These are phyloP conservation scores for Drosophila repletoides DNA, from an alignment of 1,140 invertebrate species.

Conservation along the genomic window DNA sequence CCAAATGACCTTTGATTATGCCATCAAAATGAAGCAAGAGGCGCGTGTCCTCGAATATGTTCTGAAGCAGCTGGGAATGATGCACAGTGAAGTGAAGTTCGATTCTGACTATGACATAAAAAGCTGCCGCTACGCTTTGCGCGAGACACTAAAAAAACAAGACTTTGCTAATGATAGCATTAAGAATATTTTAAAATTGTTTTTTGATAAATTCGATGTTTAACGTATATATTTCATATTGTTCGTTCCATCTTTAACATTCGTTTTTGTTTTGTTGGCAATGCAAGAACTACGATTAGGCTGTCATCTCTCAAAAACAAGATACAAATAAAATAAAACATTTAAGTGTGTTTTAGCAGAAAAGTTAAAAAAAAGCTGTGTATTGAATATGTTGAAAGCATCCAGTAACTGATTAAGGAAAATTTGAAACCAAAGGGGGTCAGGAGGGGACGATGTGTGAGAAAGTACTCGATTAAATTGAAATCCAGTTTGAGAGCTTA, in stretches of 20 bases:
- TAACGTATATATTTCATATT: constrained; percentile 16
- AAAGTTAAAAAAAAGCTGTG: background rate
- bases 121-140: constrained; percentile 85
- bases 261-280: too few relatives aligned
- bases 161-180: constrained; percentile 84
- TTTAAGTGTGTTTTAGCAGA: background rate
- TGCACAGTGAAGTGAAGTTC: constrained; percentile 86
- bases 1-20: constrained; percentile 85
- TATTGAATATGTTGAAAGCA: too few relatives aligned
- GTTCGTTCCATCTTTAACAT: background rate
- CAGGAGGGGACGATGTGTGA: too few relatives aligned
- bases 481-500: too few relatives aligned
- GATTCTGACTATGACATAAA: constrained; percentile 85
- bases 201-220: constrained; percentile 83
- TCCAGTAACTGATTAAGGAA: too few relatives aligned
- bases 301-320: background rate
- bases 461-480: too few relatives aligned
- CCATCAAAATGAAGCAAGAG: constrained; percentile 81
- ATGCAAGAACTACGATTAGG: too few relatives aligned
- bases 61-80: constrained; percentile 87
- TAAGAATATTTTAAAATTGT: constrained; percentile 84
- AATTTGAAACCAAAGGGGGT: too few relatives aligned
- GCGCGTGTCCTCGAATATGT: constrained; percentile 86
- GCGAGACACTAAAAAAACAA: constrained; percentile 83
- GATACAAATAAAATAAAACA: constrained; percentile 9